Evolutionary conservation across 2,797 vertebrate genomes (phyloP).

Genomic region (Erethizon dorsatum): DNA sequence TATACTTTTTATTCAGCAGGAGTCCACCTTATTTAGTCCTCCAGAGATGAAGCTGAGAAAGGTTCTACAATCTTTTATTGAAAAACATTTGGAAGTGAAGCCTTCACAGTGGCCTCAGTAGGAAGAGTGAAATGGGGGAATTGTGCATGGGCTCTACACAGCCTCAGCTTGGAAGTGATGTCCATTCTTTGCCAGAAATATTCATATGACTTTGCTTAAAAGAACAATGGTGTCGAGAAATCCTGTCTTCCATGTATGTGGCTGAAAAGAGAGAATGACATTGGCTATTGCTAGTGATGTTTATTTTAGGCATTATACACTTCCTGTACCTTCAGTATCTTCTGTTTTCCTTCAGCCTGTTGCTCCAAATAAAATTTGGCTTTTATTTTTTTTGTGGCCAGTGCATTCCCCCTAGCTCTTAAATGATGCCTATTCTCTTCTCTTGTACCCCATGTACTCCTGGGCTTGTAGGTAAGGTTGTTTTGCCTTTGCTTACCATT

Average conservation of each 20-base stretch:
- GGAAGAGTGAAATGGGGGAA: neutral
- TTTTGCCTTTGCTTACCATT: neutral
- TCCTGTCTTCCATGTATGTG: neutral
- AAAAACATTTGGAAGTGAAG: slow-evolving; percentile 29
- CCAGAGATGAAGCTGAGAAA: neutral
- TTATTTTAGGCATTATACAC: neutral
- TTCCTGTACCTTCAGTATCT: neutral
- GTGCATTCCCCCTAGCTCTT: neutral
- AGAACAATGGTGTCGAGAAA: neutral
- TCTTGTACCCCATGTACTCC: neutral
- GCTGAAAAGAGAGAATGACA: neutral
- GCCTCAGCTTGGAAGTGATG: neutral
- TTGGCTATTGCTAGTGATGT: neutral
- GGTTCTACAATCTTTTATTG: neutral
- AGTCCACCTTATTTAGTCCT: neutral
- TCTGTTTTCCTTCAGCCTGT: neutral
- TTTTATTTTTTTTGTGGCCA: neutral
- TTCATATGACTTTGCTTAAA: neutral
- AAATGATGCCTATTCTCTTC: neutral
- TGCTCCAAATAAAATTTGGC: neutral
- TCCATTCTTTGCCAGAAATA: neutral
- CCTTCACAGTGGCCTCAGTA: neutral
- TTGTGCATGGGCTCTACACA: neutral
- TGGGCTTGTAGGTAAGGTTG: neutral
- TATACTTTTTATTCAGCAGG: neutral